Evolutionary conservation across 2,888 invertebrate genomes (phyloP), one percentile per base, ranked within the genome.

Genomic region (Melanostoma mellinum): DNA sequence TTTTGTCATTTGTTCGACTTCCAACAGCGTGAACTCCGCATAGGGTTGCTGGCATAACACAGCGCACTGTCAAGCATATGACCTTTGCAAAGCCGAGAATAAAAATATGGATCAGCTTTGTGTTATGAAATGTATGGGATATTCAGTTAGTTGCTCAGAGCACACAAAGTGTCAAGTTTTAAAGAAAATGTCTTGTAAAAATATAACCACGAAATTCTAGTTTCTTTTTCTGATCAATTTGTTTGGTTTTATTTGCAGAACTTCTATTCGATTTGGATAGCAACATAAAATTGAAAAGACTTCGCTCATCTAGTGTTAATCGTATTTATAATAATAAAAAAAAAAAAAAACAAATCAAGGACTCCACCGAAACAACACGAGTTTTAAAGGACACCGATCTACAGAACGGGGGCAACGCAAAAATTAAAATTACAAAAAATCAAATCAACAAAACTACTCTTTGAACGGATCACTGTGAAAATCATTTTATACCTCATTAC

Each of bases 401-500:
- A 67, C 63, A 52, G 69, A 69, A 69, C 63, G 63, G 75, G 56
- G 75, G 68, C 63, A 75, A 69, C 40, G 77, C 72, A 82, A 77
- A 69, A 84, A 69, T 30, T 72, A 69, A 36, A 63, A 71, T 79
- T 73, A 85, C 73, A 73, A 71, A 85, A 85, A 79, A 86, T 58
- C 50, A 68, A 84, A 53, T 52, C 80, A 58, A 67, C 20, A 20
- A 20, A 20, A 20, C 20, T 20, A 20, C 20, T 20, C 20, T 20
- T 20, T 86, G 85, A 87, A 89, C 89, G 88, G 89, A 88, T 88
- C 89, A 86, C 88, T 87, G 87, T 88, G 88, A 87, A 89, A 89
- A 89, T 90, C 87, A 90, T 90, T 90, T 90, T 89, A 90, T 90
- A 90, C 91, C 90, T 90, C 90, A 90, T 88, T 86, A 82, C 78